These are phyloP conservation scores for Holotrichia oblita DNA, from an alignment of 1,140 invertebrate genomes.

Conservation along the genomic window DNA sequence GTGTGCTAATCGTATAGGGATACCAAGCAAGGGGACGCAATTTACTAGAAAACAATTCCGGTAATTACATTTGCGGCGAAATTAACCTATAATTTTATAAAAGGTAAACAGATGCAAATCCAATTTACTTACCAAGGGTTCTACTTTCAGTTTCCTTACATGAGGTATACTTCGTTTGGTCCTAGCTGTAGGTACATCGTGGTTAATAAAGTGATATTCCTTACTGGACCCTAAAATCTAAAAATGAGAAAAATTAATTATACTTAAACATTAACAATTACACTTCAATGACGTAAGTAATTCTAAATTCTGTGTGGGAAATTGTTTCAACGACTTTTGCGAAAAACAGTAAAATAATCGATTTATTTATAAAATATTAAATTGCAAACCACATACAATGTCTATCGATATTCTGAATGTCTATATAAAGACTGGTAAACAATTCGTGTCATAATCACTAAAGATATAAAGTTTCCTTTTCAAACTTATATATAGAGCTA, in stretches of 20 bases:
- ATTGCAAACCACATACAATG: too few species aligned
- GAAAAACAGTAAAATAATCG: too few species aligned
- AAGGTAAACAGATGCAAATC: not conserved
- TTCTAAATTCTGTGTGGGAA: too few species aligned
- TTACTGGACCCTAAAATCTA: conserved; percentile 84
- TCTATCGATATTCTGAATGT: too few species aligned
- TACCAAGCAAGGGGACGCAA: not conserved
- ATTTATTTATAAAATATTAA: too few species aligned
- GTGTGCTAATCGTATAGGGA: not conserved
- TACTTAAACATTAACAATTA: too few species aligned
- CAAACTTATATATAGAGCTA: too few species aligned
- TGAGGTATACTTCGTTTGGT: conserved; percentile 86
- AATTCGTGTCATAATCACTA: too few species aligned
- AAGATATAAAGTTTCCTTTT: too few species aligned
- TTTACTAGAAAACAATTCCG: not conserved
- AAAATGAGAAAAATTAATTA: conserved; percentile 56
- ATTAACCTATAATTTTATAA: not conserved
- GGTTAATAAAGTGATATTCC: conserved; percentile 93
- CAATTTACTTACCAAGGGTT: conserved; percentile 83
- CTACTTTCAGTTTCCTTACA: conserved; percentile 84
- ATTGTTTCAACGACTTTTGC: too few species aligned
- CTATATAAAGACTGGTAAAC: too few species aligned
- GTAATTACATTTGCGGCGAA: not conserved
- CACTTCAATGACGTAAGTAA: too few species aligned
- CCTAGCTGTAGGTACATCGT: conserved; percentile 84